Conservation (phyloP, 2,797 vertebrate species). For the Phataginus tetradactyla region DNA sequence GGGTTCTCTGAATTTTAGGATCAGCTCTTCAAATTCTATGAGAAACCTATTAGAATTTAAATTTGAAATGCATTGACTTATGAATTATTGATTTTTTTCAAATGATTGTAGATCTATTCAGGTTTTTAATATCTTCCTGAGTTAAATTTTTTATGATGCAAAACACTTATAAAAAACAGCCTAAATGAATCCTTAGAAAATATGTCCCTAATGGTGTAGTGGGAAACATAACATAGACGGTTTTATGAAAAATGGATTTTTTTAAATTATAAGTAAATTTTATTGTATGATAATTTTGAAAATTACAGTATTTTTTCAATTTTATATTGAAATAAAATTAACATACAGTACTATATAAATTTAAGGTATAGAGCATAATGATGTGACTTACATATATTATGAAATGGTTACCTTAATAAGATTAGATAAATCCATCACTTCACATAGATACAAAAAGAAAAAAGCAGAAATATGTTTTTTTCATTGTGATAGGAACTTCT, state of each 20-base stretch:
- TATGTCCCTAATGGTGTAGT: background rate
- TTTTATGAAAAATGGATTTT: background rate
- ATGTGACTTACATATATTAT: background rate
- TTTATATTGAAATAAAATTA: background rate
- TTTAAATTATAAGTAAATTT: background rate
- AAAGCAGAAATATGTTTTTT: background rate
- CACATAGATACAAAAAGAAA: background rate
- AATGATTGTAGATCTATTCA: background rate
- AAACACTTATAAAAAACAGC: background rate
- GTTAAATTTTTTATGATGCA: conserved; percentile 26
- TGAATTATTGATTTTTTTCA: background rate
- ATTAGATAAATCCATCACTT: background rate
- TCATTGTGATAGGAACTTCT: background rate
- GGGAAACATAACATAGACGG: background rate
- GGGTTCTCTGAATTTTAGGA: background rate
- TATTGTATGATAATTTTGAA: background rate
- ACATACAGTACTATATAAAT: background rate
- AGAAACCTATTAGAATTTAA: background rate
- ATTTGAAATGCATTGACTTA: background rate
- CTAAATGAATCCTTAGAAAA: conserved; percentile 40
- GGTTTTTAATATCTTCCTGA: conserved; percentile 33
- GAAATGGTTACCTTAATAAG: background rate
- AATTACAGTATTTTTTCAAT: background rate
- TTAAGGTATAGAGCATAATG: background rate
- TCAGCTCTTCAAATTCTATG: background rate